These are phyloP conservation scores for Homarus gammarus DNA, from an alignment of 2,888 invertebrate genomes.

Conservation along the genomic window DNA sequence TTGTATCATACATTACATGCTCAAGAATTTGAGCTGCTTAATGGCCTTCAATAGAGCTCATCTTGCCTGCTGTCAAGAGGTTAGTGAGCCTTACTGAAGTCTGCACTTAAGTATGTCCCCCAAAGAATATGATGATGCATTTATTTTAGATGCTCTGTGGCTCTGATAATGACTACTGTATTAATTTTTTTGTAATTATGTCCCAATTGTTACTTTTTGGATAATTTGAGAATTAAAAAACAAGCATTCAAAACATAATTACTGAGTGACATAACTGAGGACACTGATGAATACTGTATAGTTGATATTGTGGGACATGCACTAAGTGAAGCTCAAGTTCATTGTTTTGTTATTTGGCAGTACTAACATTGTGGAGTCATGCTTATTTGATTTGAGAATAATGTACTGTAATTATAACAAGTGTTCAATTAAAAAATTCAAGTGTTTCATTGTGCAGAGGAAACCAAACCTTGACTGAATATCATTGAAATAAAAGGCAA, in stretches of 20 bases:
- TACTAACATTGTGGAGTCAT: conserved; percentile 24
- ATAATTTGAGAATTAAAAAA: conserved; percentile 14
- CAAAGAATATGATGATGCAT: not conserved
- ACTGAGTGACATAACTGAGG: not conserved
- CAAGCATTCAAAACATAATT: not conserved
- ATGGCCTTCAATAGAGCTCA: conserved; percentile 45
- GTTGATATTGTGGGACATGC: conserved; percentile 39
- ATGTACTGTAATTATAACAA: not conserved
- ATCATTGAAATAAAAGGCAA: too few species aligned
- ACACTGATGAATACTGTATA: not conserved
- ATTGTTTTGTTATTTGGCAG: conserved; percentile 14
- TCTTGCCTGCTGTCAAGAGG: conserved; percentile 18
- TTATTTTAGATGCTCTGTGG: not conserved
- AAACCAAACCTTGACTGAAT: too few species aligned
- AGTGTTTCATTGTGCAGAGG: not conserved
- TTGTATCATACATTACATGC: not conserved
- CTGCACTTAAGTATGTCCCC: conserved; percentile 17
- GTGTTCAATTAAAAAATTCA: not conserved
- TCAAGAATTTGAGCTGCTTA: conserved; percentile 53
- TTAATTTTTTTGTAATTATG: not conserved
- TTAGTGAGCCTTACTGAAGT: conserved; percentile 44
- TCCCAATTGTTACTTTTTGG: not conserved
- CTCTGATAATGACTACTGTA: not conserved
- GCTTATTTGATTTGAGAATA: conserved; percentile 4
- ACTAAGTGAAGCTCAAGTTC: conserved; percentile 51